Evolutionary conservation across 1,140 invertebrate species (phyloP).

Genomic region (Diprion similis): DNA sequence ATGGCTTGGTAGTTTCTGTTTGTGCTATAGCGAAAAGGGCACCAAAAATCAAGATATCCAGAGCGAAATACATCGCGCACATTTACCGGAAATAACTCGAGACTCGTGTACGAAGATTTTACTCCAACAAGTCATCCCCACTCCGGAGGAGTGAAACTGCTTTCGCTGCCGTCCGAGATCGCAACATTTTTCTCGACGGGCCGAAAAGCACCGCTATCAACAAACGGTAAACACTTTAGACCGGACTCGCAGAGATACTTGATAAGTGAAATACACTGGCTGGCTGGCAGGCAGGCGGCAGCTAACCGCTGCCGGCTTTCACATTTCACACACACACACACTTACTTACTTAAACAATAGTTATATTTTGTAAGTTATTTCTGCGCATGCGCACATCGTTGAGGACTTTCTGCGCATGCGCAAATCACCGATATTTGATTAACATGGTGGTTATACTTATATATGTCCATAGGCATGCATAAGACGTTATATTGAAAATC

Average conservation of each 20-base stretch:
- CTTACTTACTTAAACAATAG: no score
- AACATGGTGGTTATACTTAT: no score
- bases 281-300: no score
- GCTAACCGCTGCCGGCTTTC: no score
- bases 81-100: background rate
- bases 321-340: no score
- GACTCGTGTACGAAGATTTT: background rate
- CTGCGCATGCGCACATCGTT: no score
- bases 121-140: slow-evolving; percentile 2
- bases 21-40: slow-evolving; percentile 29
- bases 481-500: no score
- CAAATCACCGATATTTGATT: no score
- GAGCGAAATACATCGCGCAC: slow-evolving; percentile 39
- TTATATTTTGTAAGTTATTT: no score
- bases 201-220: background rate
- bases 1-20: slow-evolving; percentile 60
- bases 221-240: background rate
- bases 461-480: no score
- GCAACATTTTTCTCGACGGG: slow-evolving; percentile 1
- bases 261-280: background rate
- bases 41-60: slow-evolving; percentile 33
- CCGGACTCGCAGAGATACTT: background rate
- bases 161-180: slow-evolving; percentile 2
- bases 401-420: no score
- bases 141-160: background rate